Base-by-base conservation (phyloP, 2,888 invertebrate species). In the Callimorpha dominula region DNA sequence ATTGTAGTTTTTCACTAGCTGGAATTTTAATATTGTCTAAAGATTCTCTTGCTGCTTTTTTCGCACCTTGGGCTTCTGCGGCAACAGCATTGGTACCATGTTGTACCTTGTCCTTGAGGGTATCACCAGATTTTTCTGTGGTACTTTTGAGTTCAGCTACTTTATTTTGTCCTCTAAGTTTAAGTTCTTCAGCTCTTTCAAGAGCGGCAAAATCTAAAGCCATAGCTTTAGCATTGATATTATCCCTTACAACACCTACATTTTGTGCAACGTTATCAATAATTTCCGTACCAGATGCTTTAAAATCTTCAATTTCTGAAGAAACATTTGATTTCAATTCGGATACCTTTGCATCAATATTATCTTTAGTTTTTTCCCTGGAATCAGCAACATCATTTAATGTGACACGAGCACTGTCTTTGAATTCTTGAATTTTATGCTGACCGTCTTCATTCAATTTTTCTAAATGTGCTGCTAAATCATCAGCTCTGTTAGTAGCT, bases 181-280 rank as follows among this genome's bases (percentile, higher is more conserved):
- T 92, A 9, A 93, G 75, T 78, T 93, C 89, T 84, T 94, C 94
- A 64, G 91, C 93, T 75, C 90, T 88, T 88, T 95, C 94, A 82
- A 85, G 89, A 8, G 94, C 92, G 66, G 91, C 89, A 73, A 94
- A 94, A 79, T 94, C 91, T n/a, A 93, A 73, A 70, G 88, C 89
- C 89, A 91, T 84, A 78, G 95, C 87, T 92, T 96, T 90, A 87
- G 95, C 84, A 79, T 89, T 84, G 81, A 93, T 43, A 81, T 91
- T 82, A 85, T 92, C 84, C 84, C 90, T 89, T 82, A 94, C 83
- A 85, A 87, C 84, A 85, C 92, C 83, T 80, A 91, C 77, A 81
- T 88, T 85, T 85, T 94, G 82, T 85, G 89, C 85, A 79, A 93
- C 82, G 87, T 93, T 91, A 87, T 95, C 83, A 85, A 91, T 81